Evolutionary conservation across 2,888 invertebrate species (phyloP).

Genomic region (Drosophila imparisetae): DNA sequence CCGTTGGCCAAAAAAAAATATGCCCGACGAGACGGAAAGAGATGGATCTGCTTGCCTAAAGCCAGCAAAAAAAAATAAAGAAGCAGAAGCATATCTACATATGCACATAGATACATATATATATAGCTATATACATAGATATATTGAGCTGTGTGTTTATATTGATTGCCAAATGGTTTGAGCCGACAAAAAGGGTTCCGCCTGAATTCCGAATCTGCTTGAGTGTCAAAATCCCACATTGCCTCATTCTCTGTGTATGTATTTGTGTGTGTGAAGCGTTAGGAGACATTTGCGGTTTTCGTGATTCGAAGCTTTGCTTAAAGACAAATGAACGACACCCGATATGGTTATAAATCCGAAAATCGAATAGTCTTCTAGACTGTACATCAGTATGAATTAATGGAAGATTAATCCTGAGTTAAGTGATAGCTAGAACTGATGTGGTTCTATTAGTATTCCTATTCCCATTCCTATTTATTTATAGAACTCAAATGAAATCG

Average conservation of each 20-base stretch:
- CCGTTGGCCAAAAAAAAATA: conserved; percentile 14
- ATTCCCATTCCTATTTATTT: not conserved
- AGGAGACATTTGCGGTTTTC: conserved; percentile 57
- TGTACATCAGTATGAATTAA: not conserved
- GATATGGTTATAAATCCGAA: conserved; percentile 18
- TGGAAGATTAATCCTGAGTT: not conserved
- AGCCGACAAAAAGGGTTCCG: conserved; percentile 69
- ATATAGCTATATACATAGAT: conserved; percentile 17
- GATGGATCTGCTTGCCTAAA: conserved; percentile 39
- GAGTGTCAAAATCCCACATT: conserved; percentile 48
- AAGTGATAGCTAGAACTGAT: not conserved
- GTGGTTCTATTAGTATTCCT: not conserved
- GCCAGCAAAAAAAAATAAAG: conserved; percentile 9
- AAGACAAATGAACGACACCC: conserved; percentile 33
- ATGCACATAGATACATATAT: conserved; percentile 17
- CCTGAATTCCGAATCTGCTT: conserved; percentile 49
- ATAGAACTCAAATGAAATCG: not conserved
- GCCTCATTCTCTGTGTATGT: not conserved
- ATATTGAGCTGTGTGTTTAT: conserved; percentile 37
- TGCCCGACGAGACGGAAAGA: conserved; percentile 31
- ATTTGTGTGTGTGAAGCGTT: conserved; percentile 12
- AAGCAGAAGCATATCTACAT: conserved; percentile 35
- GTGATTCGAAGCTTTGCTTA: conserved; percentile 27
- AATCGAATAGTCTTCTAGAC: not conserved
- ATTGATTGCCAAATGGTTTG: conserved; percentile 69